Conservation (phyloP, 2,113 vertebrate genomes). For the Misgurnus anguillicaudatus region DNA sequence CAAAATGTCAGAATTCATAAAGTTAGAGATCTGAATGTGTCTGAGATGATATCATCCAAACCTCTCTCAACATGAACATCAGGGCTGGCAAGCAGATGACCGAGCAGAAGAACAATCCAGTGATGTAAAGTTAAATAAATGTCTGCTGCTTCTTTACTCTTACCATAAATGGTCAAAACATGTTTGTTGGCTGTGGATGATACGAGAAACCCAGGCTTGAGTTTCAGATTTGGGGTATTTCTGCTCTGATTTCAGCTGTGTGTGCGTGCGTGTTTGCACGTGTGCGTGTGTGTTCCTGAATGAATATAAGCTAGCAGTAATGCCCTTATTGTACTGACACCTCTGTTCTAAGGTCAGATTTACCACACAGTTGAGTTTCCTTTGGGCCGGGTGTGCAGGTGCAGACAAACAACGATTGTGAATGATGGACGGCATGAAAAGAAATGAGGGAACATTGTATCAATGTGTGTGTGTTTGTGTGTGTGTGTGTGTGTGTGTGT, state of each 20-base stretch:
- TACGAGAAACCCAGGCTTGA: too few relatives aligned
- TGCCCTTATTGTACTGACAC: too few relatives aligned
- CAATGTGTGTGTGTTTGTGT: too few relatives aligned
- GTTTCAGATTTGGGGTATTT: not conserved
- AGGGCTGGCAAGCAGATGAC: conserved; percentile 35
- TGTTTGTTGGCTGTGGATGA: not conserved
- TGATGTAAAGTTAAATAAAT: conserved; percentile 33
- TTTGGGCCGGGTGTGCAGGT: too few relatives aligned
- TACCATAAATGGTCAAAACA: conserved; percentile 43
- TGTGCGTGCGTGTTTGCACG: conserved; percentile 7
- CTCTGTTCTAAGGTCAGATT: too few relatives aligned
- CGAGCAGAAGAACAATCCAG: conserved; percentile 23
- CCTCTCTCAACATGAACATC: conserved; percentile 7
- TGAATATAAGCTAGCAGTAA: too few relatives aligned
- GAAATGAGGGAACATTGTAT: too few relatives aligned
- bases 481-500: not conserved
- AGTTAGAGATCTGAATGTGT: conserved; percentile 9
- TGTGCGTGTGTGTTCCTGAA: not conserved
- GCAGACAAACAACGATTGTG: too few relatives aligned
- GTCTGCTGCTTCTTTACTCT: not conserved
- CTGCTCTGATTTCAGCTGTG: not conserved
- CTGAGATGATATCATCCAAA: conserved; percentile 25
- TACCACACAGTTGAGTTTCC: too few relatives aligned
- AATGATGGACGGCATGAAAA: too few relatives aligned
- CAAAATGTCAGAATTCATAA: conserved; percentile 17